These are phyloP conservation scores for Drosophila oshimai DNA, from an alignment of 1,140 invertebrate genomes.

Conservation along the genomic window DNA sequence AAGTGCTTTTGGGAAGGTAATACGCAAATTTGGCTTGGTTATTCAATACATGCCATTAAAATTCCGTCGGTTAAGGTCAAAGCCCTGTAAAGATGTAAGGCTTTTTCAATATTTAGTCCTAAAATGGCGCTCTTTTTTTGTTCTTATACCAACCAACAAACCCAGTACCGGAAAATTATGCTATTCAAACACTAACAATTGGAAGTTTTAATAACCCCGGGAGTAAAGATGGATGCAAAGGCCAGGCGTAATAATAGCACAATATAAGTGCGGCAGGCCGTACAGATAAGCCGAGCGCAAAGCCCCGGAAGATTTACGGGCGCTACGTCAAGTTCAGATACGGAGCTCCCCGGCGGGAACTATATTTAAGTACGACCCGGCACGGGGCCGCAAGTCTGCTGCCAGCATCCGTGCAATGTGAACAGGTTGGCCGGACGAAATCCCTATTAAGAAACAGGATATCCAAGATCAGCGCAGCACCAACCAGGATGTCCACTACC, in stretches of 20 bases:
- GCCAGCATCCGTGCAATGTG: constrained; percentile 27
- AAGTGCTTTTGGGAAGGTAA: too few relatives aligned
- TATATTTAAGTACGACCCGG: constrained; percentile 43
- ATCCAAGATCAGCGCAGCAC: not conserved
- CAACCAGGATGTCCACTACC: constrained; percentile 25
- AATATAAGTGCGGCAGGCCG: constrained; percentile 11
- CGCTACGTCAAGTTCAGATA: constrained; percentile 28
- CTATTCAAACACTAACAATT: not conserved
- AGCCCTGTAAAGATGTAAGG: too few relatives aligned
- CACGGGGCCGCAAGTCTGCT: constrained; percentile 14
- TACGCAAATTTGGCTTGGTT: too few relatives aligned
- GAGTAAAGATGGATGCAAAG: not conserved
- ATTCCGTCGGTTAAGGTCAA: too few relatives aligned
- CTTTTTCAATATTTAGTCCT: too few relatives aligned
- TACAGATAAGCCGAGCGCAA: constrained; percentile 23
- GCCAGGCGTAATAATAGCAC: constrained; percentile 6
- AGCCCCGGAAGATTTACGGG: constrained; percentile 26
- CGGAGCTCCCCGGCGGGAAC: constrained; percentile 2
- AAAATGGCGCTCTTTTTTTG: too few relatives aligned
- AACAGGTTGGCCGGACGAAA: not conserved
- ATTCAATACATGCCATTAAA: too few relatives aligned
- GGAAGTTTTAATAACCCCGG: not conserved
- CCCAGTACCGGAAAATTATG: constrained; percentile 1
- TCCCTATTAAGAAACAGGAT: not conserved
- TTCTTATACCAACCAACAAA: too few relatives aligned